Conservation (phyloP, 2,797 vertebrate species). For the Toxotes lorentzi region DNA sequence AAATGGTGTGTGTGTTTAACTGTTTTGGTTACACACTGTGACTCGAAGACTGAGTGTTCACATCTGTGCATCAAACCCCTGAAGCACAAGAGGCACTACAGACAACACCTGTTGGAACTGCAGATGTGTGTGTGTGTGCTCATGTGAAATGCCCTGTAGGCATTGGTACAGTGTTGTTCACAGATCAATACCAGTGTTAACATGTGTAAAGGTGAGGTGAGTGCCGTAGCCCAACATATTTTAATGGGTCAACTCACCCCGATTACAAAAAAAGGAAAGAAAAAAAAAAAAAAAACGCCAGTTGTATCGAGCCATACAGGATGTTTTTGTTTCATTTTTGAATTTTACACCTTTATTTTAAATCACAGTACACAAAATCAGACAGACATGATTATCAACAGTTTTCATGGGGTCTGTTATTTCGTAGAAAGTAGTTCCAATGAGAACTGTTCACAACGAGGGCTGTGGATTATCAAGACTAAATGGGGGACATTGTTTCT, state of each 20-base stretch:
- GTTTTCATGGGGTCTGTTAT: neutral
- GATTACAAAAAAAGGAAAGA: neutral
- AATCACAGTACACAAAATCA: neutral
- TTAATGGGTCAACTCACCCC: neutral
- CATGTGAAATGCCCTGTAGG: conserved; percentile 17
- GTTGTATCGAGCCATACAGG: neutral
- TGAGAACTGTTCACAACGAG: neutral
- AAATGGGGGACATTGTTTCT: neutral
- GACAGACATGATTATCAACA: neutral
- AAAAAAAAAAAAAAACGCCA: too few relatives aligned
- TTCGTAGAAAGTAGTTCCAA: neutral
- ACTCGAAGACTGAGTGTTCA: conserved; percentile 25
- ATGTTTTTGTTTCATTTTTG: neutral
- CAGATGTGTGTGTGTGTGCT: conserved; percentile 27
- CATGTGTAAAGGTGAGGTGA: conserved; percentile 3
- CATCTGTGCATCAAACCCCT: conserved; percentile 59
- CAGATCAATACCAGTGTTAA: conserved; percentile 34
- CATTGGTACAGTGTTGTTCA: conserved; percentile 2
- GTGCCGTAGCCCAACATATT: neutral
- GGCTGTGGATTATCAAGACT: neutral
- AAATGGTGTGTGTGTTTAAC: neutral
- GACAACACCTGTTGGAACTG: conserved; percentile 55
- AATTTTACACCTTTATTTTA: neutral
- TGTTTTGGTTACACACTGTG: conserved; percentile 32
- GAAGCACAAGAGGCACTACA: conserved; percentile 30